A percentile compares a stretch with the other conserved stretches of the same genome.
phyloP scores from a whole-genome alignment of 1,140 invertebrate genomes.

The Choristoneura fumiferana region DNA sequence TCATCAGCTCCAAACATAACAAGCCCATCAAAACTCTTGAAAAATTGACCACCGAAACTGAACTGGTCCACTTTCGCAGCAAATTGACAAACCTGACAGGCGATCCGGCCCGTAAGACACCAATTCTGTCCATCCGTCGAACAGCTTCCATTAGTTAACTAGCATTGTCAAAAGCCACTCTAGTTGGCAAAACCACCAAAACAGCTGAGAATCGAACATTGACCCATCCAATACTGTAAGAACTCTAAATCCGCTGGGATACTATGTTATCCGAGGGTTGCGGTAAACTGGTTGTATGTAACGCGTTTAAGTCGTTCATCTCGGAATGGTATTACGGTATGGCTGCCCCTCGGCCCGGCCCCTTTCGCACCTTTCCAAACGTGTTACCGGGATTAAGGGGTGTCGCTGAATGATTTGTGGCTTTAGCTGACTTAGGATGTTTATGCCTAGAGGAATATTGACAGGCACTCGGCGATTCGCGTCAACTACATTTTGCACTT shows the following conservation, averaged over 20 bases:
- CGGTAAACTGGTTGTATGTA: conserved; percentile 48
- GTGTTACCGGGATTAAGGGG: conserved; percentile 59
- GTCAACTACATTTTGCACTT: too few relatives aligned
- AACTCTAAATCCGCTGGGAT: conserved; percentile 23
- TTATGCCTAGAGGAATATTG: conserved; percentile 13
- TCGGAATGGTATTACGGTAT: conserved; percentile 71
- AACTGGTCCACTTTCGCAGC: conserved; percentile 19
- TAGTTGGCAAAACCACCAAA: conserved; percentile 55
- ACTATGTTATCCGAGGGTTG: conserved; percentile 31
- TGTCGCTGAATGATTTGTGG: conserved; percentile 43
- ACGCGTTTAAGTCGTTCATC: conserved; percentile 74
- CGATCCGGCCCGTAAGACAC: conserved; percentile 40
- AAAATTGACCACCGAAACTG: conserved; percentile 25
- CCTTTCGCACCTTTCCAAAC: conserved; percentile 40
- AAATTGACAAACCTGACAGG: conserved; percentile 26
- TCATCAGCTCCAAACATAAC: too few relatives aligned
- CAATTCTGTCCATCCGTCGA: conserved; percentile 42
- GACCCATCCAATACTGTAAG: conserved; percentile 38
- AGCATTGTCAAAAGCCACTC: conserved; percentile 69
- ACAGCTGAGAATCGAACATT: conserved; percentile 53
- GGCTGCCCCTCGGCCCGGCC: conserved; percentile 29
- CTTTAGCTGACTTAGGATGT: conserved; percentile 16
- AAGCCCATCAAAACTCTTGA: neutral
- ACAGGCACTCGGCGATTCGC: conserved; percentile 2
- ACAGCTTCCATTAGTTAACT: conserved; percentile 67